phyloP scores from a whole-genome alignment of 1,140 invertebrate genomes.

The Dendroctonus ponderosae region DNA sequence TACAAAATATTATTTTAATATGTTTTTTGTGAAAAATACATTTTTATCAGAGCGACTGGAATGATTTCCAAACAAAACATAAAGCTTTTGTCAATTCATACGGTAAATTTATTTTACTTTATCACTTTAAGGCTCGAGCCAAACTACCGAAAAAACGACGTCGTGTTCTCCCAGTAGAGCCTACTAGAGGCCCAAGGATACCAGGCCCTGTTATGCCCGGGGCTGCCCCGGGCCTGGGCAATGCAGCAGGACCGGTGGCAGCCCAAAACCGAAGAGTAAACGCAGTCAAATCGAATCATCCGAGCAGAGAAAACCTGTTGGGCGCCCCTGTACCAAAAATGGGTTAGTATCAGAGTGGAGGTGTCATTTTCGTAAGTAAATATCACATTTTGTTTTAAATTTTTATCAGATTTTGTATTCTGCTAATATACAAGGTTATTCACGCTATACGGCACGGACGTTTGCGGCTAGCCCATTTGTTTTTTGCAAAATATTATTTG shows the following conservation, averaged over 20 bases:
- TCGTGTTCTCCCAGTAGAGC: constrained; percentile 92
- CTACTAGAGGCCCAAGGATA: constrained; percentile 66
- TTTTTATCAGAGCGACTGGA: background rate
- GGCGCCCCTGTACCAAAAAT: constrained; percentile 68
- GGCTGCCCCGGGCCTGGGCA: constrained; percentile 48
- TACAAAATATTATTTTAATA: background rate
- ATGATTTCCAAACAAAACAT: too few relatives aligned
- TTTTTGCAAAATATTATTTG: too few relatives aligned
- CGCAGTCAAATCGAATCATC: constrained; percentile 77
- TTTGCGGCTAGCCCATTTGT: too few relatives aligned
- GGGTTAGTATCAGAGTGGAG: constrained; percentile 56
- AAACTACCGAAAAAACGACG: constrained; percentile 96
- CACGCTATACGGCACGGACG: too few relatives aligned
- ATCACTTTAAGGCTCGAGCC: constrained; percentile 69
- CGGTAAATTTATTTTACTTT: background rate
- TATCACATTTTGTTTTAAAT: too few relatives aligned
- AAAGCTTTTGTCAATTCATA: too few relatives aligned
- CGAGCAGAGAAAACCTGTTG: constrained; percentile 66
- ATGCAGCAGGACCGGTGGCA: constrained; percentile 49
- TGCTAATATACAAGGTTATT: too few relatives aligned
- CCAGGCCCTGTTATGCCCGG: constrained; percentile 51
- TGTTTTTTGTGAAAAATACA: background rate
- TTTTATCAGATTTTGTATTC: too few relatives aligned
- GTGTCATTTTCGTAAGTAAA: too few relatives aligned
- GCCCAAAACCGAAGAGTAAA: constrained; percentile 73